Conservation (phyloP, 2,888 invertebrate genomes). For the Diloba caeruleocephala region DNA sequence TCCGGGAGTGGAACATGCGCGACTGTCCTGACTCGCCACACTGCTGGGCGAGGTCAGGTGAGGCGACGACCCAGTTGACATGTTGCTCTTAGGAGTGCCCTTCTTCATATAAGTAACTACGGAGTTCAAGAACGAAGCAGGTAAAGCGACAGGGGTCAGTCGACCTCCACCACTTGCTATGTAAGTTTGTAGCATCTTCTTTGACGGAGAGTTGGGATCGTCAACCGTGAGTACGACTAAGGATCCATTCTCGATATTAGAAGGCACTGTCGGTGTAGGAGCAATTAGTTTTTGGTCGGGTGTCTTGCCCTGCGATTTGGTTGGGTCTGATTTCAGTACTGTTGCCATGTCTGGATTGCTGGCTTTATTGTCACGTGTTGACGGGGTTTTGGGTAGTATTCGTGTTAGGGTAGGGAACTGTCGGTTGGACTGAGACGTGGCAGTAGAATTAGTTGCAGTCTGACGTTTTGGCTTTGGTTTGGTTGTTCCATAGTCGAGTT, state of each 20-base stretch:
- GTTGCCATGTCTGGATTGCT: constrained; percentile 40
- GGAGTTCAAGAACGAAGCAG: constrained; percentile 73
- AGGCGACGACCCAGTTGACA: constrained; percentile 81
- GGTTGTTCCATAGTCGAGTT: neutral
- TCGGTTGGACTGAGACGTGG: constrained; percentile 1
- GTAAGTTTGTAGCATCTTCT: constrained; percentile 84
- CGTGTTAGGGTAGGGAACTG: neutral
- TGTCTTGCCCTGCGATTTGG: constrained; percentile 35
- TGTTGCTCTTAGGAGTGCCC: constrained; percentile 66
- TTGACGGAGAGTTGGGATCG: constrained; percentile 78
- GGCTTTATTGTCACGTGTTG: constrained; percentile 20
- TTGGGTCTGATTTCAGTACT: constrained; percentile 42
- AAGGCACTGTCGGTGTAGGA: constrained; percentile 61
- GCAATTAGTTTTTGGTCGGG: constrained; percentile 43
- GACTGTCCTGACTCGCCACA: constrained; percentile 69
- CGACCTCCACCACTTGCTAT: constrained; percentile 74
- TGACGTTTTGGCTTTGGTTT: neutral
- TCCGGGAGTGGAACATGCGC: constrained; percentile 60
- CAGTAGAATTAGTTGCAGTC: constrained; percentile 16
- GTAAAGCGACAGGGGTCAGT: constrained; percentile 76
- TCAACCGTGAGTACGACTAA: constrained; percentile 81
- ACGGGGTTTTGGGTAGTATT: neutral
- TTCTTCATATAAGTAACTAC: constrained; percentile 82
- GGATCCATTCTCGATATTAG: constrained; percentile 79
- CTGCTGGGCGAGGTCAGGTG: constrained; percentile 76